Percentiles rank a stretch among this genome's conserved stretches.
phyloP scores from a whole-genome alignment of 1,140 invertebrate genomes.

The Dendrolimus punctatus region DNA sequence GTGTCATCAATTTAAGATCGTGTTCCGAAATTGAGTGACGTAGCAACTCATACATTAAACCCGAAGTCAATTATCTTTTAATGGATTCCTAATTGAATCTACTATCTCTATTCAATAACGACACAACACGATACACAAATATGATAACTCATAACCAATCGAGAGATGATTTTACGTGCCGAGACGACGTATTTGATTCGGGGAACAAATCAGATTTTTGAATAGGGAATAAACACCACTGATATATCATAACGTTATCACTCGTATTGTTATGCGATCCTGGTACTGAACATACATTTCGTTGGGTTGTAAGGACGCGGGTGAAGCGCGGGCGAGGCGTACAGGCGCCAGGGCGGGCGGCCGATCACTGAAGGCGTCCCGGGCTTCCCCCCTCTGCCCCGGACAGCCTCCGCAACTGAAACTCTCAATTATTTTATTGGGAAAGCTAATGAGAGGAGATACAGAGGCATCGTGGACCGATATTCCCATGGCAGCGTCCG shows the following conservation, averaged over 20 bases:
- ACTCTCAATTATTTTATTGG: constrained; percentile 69
- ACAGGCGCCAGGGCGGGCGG: constrained; percentile 46
- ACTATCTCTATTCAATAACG: neutral
- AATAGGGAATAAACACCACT: constrained; percentile 20
- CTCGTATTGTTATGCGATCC: constrained; percentile 25
- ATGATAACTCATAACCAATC: constrained; percentile 13
- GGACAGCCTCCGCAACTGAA: constrained; percentile 40
- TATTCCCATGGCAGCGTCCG: constrained; percentile 29
- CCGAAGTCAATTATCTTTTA: too few species aligned
- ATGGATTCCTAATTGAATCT: neutral
- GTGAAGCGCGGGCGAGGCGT: constrained; percentile 24
- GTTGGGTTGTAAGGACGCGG: constrained; percentile 12
- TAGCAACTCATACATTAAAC: too few species aligned
- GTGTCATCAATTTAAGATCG: too few species aligned
- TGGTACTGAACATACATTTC: constrained; percentile 31
- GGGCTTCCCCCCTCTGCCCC: constrained; percentile 29
- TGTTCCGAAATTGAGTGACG: too few species aligned
- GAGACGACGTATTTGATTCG: constrained; percentile 5
- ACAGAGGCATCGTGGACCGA: constrained; percentile 35
- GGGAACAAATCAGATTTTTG: neutral
- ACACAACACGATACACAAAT: constrained; percentile 10
- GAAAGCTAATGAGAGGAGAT: constrained; percentile 65
- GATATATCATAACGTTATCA: constrained; percentile 20
- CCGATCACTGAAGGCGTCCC: constrained; percentile 50
- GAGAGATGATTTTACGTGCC: constrained; percentile 7